Evolutionary conservation across 1,140 invertebrate species (phyloP).

Genomic region (Drosophila kohkoa): DNA sequence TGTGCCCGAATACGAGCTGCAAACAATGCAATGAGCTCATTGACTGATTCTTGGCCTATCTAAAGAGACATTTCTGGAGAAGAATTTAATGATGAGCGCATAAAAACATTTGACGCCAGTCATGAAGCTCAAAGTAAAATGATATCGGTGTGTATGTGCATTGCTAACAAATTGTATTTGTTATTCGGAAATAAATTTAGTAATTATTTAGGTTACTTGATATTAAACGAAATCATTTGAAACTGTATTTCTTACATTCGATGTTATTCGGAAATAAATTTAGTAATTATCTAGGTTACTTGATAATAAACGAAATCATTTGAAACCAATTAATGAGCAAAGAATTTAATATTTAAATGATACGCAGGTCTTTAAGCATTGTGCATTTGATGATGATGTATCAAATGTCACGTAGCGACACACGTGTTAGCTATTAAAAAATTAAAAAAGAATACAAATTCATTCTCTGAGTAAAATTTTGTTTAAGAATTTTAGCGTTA

Average conservation of each 20-base stretch:
- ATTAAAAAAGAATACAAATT: too few relatives aligned
- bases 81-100: slow-evolving; percentile 7
- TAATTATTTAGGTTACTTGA: background rate
- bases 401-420: slow-evolving; percentile 2
- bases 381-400: background rate
- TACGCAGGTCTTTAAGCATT: background rate
- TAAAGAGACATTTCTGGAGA: background rate
- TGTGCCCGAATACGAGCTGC: background rate
- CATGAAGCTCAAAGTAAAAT: background rate
- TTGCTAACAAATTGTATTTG: too few relatives aligned
- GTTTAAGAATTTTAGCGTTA: too few relatives aligned
- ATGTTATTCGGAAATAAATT: too few relatives aligned
- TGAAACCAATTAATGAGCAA: too few relatives aligned
- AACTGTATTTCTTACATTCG: too few relatives aligned
- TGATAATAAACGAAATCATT: background rate
- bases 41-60: background rate
- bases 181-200: too few relatives aligned
- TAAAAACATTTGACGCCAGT: slow-evolving; percentile 5
- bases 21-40: background rate
- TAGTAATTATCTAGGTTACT: too few relatives aligned
- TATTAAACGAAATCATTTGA: background rate
- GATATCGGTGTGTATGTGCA: too few relatives aligned
- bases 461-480: too few relatives aligned
- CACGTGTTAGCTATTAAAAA: background rate
- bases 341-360: background rate